phyloP scores from a whole-genome alignment of 2,888 invertebrate genomes.

The Brenthis daphne region DNA sequence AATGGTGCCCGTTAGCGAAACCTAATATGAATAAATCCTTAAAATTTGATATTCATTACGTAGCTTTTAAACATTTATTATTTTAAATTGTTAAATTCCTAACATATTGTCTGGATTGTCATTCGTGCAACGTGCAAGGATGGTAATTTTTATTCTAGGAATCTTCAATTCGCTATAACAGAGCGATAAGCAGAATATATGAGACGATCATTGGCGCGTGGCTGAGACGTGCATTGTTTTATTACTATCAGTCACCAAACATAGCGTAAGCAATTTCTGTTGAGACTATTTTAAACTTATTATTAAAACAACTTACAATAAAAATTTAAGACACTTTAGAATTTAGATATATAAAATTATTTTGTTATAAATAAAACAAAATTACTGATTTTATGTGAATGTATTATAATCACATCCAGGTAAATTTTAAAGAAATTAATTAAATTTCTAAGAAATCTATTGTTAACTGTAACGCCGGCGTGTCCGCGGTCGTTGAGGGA shows the following conservation, averaged over 20 bases:
- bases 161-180: slow-evolving; percentile 37
- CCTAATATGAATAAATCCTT: too few species aligned
- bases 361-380: too few species aligned
- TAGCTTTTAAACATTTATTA: slow-evolving; percentile 15
- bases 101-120: slow-evolving; percentile 23
- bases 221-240: slow-evolving; percentile 43
- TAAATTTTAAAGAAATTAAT: too few species aligned
- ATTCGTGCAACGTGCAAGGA: slow-evolving; percentile 32
- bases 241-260: slow-evolving; percentile 15
- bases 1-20: too few species aligned
- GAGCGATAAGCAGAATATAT: slow-evolving; percentile 38
- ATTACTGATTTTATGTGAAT: too few species aligned
- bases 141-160: slow-evolving; percentile 38
- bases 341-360: too few species aligned
- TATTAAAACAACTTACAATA: too few species aligned
- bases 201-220: slow-evolving; percentile 41
- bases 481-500: too few species aligned
- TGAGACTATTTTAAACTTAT: not conserved
- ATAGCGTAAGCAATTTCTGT: not conserved
- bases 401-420: too few species aligned
- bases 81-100: slow-evolving; percentile 27
- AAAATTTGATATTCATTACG: not conserved
- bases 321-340: too few species aligned
- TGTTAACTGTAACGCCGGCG: too few species aligned
- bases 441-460: too few species aligned